These are phyloP conservation scores for Anolis carolinensis DNA, from an alignment of 2,113 vertebrate species.

Conservation along the genomic window DNA sequence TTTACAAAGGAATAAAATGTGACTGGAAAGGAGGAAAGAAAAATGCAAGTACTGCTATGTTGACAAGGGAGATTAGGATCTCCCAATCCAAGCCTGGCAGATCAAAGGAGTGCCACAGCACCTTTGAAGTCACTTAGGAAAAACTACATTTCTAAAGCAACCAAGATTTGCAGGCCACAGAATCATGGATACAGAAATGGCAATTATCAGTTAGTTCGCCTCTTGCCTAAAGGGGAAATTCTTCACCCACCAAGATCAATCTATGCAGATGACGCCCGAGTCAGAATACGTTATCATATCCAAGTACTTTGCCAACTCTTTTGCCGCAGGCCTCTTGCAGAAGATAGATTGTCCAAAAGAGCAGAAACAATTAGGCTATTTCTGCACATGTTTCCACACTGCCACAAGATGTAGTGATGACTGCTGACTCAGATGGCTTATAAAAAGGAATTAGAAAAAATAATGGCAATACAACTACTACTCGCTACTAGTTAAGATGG, in stretches of 20 bases:
- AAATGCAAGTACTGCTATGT: conserved; percentile 27
- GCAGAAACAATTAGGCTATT: not conserved
- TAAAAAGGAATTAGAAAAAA: too few relatives aligned
- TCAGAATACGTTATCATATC: not conserved
- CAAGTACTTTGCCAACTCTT: not conserved
- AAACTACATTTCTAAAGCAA: conserved; percentile 4
- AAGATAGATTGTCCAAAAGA: not conserved
- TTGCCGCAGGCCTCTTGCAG: not conserved
- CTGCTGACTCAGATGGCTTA: too few relatives aligned
- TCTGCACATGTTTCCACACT: too few relatives aligned
- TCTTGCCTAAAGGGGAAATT: not conserved
- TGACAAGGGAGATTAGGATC: conserved; percentile 2
- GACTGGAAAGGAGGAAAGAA: conserved; percentile 21
- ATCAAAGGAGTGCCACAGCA: not conserved
- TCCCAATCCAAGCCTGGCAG: not conserved
- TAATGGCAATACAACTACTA: too few relatives aligned
- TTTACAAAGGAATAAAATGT: not conserved
- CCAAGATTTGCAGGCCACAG: too few relatives aligned
- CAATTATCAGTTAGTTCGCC: not conserved
- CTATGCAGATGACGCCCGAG: not conserved
- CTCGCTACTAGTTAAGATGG: too few relatives aligned
- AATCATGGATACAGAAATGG: not conserved
- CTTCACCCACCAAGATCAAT: too few relatives aligned
- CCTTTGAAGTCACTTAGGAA: not conserved
- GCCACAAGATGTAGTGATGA: too few relatives aligned